Evolutionary conservation across 2,797 vertebrate genomes (phyloP), one percentile per base, ranked within the genome.

Genomic region (Rhabdophis nuchalis): DNA sequence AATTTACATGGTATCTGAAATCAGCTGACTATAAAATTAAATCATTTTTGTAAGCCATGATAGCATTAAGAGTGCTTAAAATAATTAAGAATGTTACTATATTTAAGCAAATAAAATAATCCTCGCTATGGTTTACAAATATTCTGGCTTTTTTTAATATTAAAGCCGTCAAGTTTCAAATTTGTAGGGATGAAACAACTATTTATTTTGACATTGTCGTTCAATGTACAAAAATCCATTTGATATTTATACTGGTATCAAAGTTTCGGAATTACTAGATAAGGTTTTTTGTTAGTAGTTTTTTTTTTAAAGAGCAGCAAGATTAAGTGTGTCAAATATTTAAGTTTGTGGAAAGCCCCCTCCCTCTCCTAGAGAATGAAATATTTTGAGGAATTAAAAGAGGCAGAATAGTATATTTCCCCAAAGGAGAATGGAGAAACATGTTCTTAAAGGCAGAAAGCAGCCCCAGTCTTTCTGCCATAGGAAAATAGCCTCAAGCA

Each of bases 31-130:
- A n/a, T 68, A 68, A 68, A 32, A n/a, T n/a, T 68, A 68, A 68
- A 68, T 32, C 5, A n/a, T 64, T 64, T 64, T 32, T 14, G 12
- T 68, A 68, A 68, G 12, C 61, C 25, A 61, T 27, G 58, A 61
- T 11, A 61, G 25, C 58, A 61, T 61, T 61, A 27, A 27, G 58
- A 3, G 25, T 29, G 58, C 58, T 61, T 60, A 27, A 61, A 61
- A 61, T 27, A 61, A 27, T 61, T 61, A 61, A 27, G 58, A 27
- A 60, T 60, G 25, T 29, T 61, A 61, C 94, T 93, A 95, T 92
- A 96, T 94, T 96, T 92, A 95, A 95, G 95, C 96, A 95, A 97
- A 96, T 93, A 93, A 97, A 96, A 96, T 94, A 29, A 12, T 29
- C 60, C 91, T 95, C 91, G 94, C 93, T 57, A 96, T 95, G 92